Base-by-base conservation (phyloP, 2,888 invertebrate species). In the Penaeus monodon region DNA sequence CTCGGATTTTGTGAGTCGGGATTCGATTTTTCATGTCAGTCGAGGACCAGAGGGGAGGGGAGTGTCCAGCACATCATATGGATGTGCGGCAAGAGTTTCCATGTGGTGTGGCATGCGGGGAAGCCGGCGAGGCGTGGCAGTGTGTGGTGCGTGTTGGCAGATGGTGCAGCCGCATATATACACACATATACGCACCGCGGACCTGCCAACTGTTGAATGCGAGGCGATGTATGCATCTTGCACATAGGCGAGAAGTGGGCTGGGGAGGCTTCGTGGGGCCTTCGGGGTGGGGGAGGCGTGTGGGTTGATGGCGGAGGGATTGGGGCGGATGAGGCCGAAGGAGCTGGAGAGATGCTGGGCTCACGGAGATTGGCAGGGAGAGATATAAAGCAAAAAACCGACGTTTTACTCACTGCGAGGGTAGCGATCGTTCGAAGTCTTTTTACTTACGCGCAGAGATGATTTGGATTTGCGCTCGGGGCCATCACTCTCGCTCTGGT, bases 11-110 rank as follows among this genome's bases (percentile, higher is more conserved):
- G 82, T 73, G 64, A 33, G 82, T 44, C n/a, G 74, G 74, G 74
- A 74, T 74, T 82, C 73, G 74, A 74, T 82, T 82, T 81, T 80
- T 70, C 38, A 57, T 82, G 64, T 64, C 29, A 38, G 27, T 74
- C 24, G 74, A 1, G 38, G 44, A 44, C 74, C 33, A 20, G 74
- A 57, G 80, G 20, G 66, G 20, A 57, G 38, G 38, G 66, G 80
- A 17, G 66, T 33, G 33, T 44, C 22, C 22, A 33, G 8, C 33
- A 80, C 33, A 65, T 63, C 24, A 44, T 24, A n/a, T 12, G 33
- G 20, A 77, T 27, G 64, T 29, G n/a, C 24, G 63, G 65, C 64
- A 27, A 17, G 79, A 29, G 49, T 14, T 27, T 57, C 27, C 24
- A 68, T 29, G 70, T 38, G 49, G 57, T 38, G 68, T n/a, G 29